Conservation (phyloP, 2,888 invertebrate species). For the Rhyacophila evoluta region DNA sequence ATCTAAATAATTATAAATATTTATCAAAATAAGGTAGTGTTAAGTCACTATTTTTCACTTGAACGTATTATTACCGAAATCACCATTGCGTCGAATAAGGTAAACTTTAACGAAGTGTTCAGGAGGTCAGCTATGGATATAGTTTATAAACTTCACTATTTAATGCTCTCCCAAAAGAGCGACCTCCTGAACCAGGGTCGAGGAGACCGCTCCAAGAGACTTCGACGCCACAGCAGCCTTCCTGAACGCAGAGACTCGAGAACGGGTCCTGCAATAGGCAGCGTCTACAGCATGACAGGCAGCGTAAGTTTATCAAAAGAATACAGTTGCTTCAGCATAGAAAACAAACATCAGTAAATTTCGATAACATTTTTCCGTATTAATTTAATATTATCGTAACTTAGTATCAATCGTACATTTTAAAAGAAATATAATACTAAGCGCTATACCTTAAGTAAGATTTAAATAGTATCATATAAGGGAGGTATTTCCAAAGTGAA, state of each 20-base stretch:
- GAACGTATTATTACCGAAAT: neutral
- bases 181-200: slow-evolving; percentile 69
- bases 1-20: too few species aligned
- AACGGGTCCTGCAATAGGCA: slow-evolving; percentile 14
- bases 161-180: slow-evolving; percentile 68
- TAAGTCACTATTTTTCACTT: neutral
- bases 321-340: too few species aligned
- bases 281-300: neutral
- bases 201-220: slow-evolving; percentile 62
- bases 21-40: too few species aligned
- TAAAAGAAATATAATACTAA: too few species aligned
- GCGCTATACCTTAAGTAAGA: too few species aligned
- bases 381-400: too few species aligned
- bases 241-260: slow-evolving; percentile 63
- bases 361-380: too few species aligned
- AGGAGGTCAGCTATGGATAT: slow-evolving; percentile 62
- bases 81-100: slow-evolving; percentile 7
- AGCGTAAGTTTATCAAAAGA: neutral
- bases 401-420: too few species aligned
- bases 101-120: neutral
- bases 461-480: too few species aligned
- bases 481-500: too few species aligned
- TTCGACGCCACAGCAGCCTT: slow-evolving; percentile 66
- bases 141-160: slow-evolving; percentile 67
- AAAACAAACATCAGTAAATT: too few species aligned